Conservation (phyloP, 2,797 vertebrate species). For the Intellagama lesueurii region DNA sequence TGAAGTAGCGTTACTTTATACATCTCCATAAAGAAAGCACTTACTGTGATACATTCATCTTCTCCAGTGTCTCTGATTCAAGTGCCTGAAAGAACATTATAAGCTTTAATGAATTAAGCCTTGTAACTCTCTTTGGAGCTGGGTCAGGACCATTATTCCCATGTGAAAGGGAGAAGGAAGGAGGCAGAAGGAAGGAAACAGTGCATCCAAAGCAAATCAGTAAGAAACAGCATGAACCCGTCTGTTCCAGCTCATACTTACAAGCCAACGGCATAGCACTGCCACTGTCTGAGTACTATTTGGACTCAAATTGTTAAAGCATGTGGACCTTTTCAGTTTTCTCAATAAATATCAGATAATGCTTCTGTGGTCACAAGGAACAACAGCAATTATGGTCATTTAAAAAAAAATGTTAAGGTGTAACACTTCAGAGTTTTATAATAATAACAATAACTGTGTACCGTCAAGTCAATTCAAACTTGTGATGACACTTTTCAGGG, state of each 20-base stretch:
- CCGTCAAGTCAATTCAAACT: too few species aligned
- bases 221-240: not conserved
- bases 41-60: conserved; percentile 27
- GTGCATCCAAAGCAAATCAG: conserved; percentile 11
- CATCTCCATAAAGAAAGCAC: conserved; percentile 22
- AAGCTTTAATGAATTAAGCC: conserved; percentile 67
- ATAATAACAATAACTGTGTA: not conserved
- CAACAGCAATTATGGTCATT: not conserved
- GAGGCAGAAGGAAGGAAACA: not conserved
- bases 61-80: conserved; percentile 48
- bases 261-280: not conserved
- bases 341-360: not conserved
- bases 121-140: conserved; percentile 41
- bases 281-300: not conserved
- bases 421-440: not conserved
- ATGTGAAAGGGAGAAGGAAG: conserved; percentile 6
- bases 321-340: not conserved
- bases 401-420: not conserved
- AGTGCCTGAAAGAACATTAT: conserved; percentile 38
- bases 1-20: conserved; percentile 26
- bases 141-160: not conserved
- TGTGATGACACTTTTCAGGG: too few species aligned
- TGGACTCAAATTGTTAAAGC: not conserved
- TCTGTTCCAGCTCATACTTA: conserved; percentile 6
- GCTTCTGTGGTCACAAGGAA: not conserved